Base-by-base conservation (phyloP, 1,140 invertebrate genomes). In the Teleogryllus occipitalis region DNA sequence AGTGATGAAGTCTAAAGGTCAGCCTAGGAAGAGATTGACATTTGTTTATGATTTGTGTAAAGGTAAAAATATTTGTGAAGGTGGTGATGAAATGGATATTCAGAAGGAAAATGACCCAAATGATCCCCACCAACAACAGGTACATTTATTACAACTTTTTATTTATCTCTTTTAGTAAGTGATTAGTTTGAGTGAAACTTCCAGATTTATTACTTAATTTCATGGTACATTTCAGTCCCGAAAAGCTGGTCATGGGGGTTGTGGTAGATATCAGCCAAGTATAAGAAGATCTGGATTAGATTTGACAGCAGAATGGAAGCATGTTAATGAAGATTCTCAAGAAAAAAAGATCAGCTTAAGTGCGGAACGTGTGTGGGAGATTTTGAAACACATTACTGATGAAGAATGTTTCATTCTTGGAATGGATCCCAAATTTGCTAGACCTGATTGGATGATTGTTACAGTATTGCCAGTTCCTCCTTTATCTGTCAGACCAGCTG, bases 371-470 rank as follows among this genome's bases (percentile, higher is more conserved):
- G 97, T 98, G 0, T 95, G 95, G 89, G 98, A 99, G 87, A 98
- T 99, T 81, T 91, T 99, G 15, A 98, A 98, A 86, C 94, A 97
- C 82, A 99, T 99, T 76, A 94, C 95, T 84, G 98, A 99, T 87
- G 98, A 99, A 84, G 98, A 99, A 84, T 97, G 96, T 81, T 93
- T 95, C 81, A 94, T 98, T 77, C 86, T 99, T 76, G 98, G 97
- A 76, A 97, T 98, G 95, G 96, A 98, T 85, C 95, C 96, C 0
- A 96, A 96, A 85, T 99, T 93, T 88, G 95, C 98, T 0, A 89
- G 98, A 77, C 98, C 98, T 15, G 98, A 99, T 89, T 99, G 98
- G 98, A 99, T 99, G 98, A 94, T 99, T 75, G 89, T 98, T 5
- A 99, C 98, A 8, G 97, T 98, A 7, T 87, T 99, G 78, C 98